Percentiles rank a stretch among this genome's conserved stretches.
These are phyloP conservation scores for Caenorhabditis sulstoni DNA, from an alignment of 2,888 invertebrate genomes.

Conservation along the genomic window DNA sequence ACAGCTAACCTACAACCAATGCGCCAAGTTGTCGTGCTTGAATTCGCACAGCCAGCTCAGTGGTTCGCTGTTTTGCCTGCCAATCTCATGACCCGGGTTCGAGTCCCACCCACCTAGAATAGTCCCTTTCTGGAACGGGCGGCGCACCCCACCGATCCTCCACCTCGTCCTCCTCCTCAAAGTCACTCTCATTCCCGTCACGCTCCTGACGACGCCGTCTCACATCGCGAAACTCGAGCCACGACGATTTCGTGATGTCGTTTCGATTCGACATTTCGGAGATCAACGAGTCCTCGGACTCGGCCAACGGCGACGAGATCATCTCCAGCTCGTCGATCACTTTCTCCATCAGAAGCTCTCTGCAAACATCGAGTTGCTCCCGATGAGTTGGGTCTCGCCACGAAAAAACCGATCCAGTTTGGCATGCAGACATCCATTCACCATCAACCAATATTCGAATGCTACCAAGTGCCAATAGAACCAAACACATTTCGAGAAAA, in stretches of 20 bases:
- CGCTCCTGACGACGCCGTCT: constrained; percentile 20
- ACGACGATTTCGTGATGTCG: constrained; percentile 52
- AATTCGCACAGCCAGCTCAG: too few species aligned
- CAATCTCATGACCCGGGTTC: too few species aligned
- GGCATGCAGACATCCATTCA: background rate
- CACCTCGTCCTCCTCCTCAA: constrained; percentile 14
- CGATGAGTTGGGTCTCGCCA: too few species aligned
- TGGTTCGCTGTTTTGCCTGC: too few species aligned
- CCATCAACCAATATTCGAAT: too few species aligned
- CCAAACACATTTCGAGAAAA: too few species aligned
- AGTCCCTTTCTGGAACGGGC: constrained; percentile 33
- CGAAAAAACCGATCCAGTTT: background rate
- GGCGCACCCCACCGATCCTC: constrained; percentile 12
- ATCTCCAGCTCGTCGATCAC: constrained; percentile 62
- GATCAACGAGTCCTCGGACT: constrained; percentile 64
- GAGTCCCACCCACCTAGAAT: constrained; percentile 31
- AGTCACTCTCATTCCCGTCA: constrained; percentile 47
- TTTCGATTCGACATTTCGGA: constrained; percentile 60
- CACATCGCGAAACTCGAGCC: constrained; percentile 25
- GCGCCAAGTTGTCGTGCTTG: too few species aligned
- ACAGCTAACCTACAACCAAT: too few species aligned
- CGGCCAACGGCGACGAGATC: constrained; percentile 62
- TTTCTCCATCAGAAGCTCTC: constrained; percentile 48
- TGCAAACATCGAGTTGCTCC: constrained; percentile 21
- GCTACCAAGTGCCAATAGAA: too few species aligned